A percentile compares a stretch with the other conserved stretches of the same genome.
Conservation (phyloP, 2,113 vertebrate species). For the Oryzias woworae region DNA sequence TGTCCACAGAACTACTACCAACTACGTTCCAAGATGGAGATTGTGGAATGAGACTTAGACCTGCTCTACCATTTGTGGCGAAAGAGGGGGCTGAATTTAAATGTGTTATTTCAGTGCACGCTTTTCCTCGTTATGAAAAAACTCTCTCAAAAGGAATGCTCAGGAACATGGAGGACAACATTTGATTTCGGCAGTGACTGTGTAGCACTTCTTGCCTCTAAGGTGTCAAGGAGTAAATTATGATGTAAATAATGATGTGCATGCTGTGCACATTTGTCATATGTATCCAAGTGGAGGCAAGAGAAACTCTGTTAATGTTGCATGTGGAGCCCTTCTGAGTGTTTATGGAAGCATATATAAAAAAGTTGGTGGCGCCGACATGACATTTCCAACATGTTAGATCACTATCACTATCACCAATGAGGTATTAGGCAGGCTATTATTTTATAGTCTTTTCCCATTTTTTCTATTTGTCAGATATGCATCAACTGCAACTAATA, state of each 20-base stretch:
- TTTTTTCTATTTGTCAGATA: too few species aligned
- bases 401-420: too few species aligned
- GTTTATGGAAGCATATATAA: constrained; percentile 23
- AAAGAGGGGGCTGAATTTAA: constrained; percentile 13
- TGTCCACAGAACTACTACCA: too few species aligned
- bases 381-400: constrained; percentile 58
- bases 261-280: background rate
- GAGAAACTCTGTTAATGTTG: constrained; percentile 2
- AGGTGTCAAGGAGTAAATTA: constrained; percentile 20
- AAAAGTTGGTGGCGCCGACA: constrained; percentile 42
- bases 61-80: constrained; percentile 21
- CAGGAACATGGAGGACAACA: constrained; percentile 31
- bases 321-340: constrained; percentile 52
- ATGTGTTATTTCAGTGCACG: constrained; percentile 25
- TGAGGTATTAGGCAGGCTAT: too few species aligned
- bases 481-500: too few species aligned
- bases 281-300: background rate
- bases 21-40: background rate
- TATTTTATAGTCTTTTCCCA: too few species aligned
- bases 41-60: constrained; percentile 5
- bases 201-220: constrained; percentile 25
- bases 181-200: constrained; percentile 22
- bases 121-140: constrained; percentile 25
- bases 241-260: background rate
- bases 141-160: constrained; percentile 32